A percentile compares a stretch with the other conserved stretches of the same genome.
phyloP scores from a whole-genome alignment of 2,113 vertebrate genomes.

The Pterocles gutturalis region DNA sequence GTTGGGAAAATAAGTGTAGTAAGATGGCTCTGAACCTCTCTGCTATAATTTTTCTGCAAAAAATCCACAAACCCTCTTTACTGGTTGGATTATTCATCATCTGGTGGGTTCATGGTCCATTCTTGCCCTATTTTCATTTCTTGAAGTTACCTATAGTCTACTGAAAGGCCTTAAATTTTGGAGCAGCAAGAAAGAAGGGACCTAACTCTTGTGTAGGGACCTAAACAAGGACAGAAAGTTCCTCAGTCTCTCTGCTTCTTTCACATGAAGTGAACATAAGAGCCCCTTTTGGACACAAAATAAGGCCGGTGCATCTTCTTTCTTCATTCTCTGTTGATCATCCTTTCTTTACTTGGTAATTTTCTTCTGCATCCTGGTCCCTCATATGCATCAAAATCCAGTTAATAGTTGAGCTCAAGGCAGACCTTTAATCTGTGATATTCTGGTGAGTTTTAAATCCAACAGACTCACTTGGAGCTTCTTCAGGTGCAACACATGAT shows the following conservation, averaged over 20 bases:
- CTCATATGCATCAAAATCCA: neutral
- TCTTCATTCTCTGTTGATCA: neutral
- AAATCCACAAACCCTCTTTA: neutral
- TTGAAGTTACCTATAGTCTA: neutral
- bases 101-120: neutral
- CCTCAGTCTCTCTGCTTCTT: neutral
- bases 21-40: neutral
- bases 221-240: neutral
- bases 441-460: neutral
- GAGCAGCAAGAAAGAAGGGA: neutral
- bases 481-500: neutral
- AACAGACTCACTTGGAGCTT: neutral
- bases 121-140: neutral
- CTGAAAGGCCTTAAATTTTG: neutral
- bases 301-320: neutral
- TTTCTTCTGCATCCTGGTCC: neutral
- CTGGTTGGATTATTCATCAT: neutral
- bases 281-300: neutral
- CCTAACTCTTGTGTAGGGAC: neutral
- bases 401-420: neutral
- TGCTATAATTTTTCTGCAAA: neutral
- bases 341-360: neutral
- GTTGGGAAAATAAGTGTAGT: neutral
- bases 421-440: neutral
- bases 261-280: neutral